Evolutionary conservation across 2,888 invertebrate genomes (phyloP).

Genomic region (Drosophila setosimentum): DNA sequence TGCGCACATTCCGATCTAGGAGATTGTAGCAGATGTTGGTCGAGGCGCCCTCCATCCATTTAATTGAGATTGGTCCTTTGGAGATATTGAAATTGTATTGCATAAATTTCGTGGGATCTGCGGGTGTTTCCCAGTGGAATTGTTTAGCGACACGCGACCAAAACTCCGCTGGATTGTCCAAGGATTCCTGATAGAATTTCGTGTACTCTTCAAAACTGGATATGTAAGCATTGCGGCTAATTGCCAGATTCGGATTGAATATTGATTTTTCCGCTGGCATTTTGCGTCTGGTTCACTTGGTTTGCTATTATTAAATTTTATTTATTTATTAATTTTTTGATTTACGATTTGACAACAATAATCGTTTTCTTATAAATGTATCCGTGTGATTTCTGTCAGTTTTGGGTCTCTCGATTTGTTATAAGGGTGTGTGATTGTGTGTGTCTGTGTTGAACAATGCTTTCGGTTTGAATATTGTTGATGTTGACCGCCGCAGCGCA

Average conservation of each 20-base stretch:
- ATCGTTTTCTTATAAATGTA: slow-evolving; percentile 49
- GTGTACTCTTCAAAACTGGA: slow-evolving; percentile 91
- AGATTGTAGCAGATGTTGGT: slow-evolving; percentile 99
- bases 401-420: slow-evolving; percentile 24
- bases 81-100: slow-evolving; percentile 96
- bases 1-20: slow-evolving; percentile 95
- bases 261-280: slow-evolving; percentile 87
- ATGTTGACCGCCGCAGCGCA: slow-evolving; percentile 42
- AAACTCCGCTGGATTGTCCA: slow-evolving; percentile 95
- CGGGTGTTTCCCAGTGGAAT: slow-evolving; percentile 95
- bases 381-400: slow-evolving; percentile 14
- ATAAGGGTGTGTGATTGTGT: slow-evolving; percentile 14
- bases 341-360: slow-evolving; percentile 36
- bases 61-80: slow-evolving; percentile 95
- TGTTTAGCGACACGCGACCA: slow-evolving; percentile 97
- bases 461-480: slow-evolving; percentile 40
- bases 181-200: slow-evolving; percentile 93
- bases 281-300: slow-evolving; percentile 55
- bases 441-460: slow-evolving; percentile 36
- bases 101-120: slow-evolving; percentile 91
- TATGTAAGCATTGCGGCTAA: slow-evolving; percentile 88
- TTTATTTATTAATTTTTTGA: slow-evolving; percentile 1
- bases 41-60: slow-evolving; percentile 97
- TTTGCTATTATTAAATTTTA: slow-evolving; percentile 3
- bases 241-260: slow-evolving; percentile 87